phyloP scores from a whole-genome alignment of 2,888 invertebrate species.

The Dorcus parallelipipedus region DNA sequence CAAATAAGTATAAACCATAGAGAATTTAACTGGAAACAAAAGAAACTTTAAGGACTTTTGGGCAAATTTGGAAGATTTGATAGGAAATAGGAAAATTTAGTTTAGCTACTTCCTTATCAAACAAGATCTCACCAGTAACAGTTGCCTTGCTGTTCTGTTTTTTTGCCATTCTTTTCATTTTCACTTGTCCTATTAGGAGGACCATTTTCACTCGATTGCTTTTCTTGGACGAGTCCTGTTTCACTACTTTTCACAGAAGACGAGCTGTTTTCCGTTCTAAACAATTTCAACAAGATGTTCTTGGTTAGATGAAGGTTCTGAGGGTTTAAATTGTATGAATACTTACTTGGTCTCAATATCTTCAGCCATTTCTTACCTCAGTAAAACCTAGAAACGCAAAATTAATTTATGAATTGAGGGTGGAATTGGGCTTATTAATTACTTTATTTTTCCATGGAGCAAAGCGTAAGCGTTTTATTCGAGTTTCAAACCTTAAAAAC shows the following conservation, averaged over 20 bases:
- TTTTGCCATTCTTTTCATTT: constrained; percentile 32
- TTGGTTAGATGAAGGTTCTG: neutral
- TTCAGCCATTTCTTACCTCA: constrained; percentile 13
- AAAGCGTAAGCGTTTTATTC: no score
- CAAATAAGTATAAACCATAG: neutral
- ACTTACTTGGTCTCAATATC: constrained; percentile 22
- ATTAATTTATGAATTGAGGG: no score
- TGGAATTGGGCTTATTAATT: no score
- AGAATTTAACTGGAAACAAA: neutral
- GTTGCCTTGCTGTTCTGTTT: constrained; percentile 36
- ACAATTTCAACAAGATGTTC: no score
- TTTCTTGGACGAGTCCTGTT: neutral
- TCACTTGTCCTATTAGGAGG: constrained; percentile 1
- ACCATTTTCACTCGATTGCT: neutral
- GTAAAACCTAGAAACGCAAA: no score
- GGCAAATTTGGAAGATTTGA: neutral
- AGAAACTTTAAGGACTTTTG: neutral
- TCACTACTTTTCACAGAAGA: constrained; percentile 1
- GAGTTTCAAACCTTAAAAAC: no score
- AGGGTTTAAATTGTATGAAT: neutral
- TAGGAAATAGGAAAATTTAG: constrained; percentile 7
- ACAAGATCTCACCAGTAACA: constrained; percentile 33
- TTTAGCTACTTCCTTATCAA: constrained; percentile 8
- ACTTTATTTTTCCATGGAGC: no score
- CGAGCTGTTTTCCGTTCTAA: no score